These are phyloP conservation scores for Leptopterna dolabrata DNA, from an alignment of 2,888 invertebrate species.

Conservation along the genomic window DNA sequence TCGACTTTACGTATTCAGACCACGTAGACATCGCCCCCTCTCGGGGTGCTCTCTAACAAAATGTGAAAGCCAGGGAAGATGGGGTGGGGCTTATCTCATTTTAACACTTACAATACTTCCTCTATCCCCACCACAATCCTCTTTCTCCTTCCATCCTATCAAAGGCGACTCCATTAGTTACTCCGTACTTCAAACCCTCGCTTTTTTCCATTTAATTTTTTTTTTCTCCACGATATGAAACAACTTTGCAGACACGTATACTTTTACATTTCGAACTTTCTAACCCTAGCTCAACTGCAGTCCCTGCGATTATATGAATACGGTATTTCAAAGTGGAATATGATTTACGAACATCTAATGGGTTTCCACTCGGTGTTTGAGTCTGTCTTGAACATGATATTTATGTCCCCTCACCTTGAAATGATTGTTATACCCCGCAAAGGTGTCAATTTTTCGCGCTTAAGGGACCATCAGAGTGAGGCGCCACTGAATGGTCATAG, in stretches of 20 bases:
- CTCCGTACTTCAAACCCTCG: neutral
- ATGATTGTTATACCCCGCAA: too few relatives aligned
- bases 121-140: neutral
- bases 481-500: too few relatives aligned
- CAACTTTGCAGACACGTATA: neutral
- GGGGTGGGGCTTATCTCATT: slow-evolving; percentile 59
- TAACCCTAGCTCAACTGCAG: neutral
- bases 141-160: slow-evolving; percentile 9
- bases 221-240: neutral
- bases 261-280: neutral
- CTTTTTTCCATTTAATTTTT: neutral
- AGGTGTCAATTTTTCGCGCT: too few relatives aligned
- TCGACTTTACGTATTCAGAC: slow-evolving; percentile 40
- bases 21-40: slow-evolving; percentile 27
- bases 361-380: too few relatives aligned
- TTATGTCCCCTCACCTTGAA: too few relatives aligned
- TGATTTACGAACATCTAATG: too few relatives aligned
- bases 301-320: too few relatives aligned
- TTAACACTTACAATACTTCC: slow-evolving; percentile 61
- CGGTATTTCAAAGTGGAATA: too few relatives aligned
- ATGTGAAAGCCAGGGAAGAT: slow-evolving; percentile 31
- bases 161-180: slow-evolving; percentile 40
- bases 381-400: too few relatives aligned
- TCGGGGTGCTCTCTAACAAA: slow-evolving; percentile 22
- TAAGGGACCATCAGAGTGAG: too few relatives aligned